Conservation (phyloP, 1,140 invertebrate species). For the Drosophila seguyi region DNA sequence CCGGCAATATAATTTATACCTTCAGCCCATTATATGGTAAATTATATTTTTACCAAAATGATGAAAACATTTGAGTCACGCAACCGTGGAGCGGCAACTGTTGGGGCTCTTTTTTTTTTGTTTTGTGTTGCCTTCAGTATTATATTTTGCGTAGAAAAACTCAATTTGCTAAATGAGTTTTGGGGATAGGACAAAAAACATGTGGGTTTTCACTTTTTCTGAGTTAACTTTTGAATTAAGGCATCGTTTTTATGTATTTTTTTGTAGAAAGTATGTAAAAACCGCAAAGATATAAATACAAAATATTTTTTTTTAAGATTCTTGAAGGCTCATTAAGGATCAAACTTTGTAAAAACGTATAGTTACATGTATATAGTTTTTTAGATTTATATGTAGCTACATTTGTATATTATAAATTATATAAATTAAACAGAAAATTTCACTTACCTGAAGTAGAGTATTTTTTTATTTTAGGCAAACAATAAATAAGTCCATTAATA, state of each 20-base stretch:
- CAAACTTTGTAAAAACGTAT: too few species aligned
- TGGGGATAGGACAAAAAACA: neutral
- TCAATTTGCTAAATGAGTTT: conserved; percentile 57
- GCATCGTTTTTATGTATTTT: neutral
- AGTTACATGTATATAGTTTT: too few species aligned
- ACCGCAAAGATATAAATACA: neutral
- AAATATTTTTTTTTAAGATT: neutral
- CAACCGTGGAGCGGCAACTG: conserved; percentile 42
- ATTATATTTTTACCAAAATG: conserved; percentile 68
- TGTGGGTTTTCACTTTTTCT: neutral
- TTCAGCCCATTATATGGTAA: conserved; percentile 57
- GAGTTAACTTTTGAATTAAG: neutral
- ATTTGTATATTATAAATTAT: too few species aligned
- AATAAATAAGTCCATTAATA: too few species aligned
- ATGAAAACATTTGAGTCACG: conserved; percentile 69
- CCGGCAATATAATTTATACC: conserved; percentile 62
- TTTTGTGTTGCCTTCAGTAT: conserved; percentile 24
- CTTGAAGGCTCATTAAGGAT: neutral
- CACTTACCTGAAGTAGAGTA: too few species aligned
- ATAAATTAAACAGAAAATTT: too few species aligned
- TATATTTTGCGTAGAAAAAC: conserved; percentile 70
- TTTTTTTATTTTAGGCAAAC: too few species aligned
- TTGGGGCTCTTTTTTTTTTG: conserved; percentile 16
- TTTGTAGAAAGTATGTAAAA: neutral
- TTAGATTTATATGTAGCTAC: too few species aligned